Evolutionary conservation across 2,888 invertebrate species (phyloP).

Genomic region (Clostera curtula): DNA sequence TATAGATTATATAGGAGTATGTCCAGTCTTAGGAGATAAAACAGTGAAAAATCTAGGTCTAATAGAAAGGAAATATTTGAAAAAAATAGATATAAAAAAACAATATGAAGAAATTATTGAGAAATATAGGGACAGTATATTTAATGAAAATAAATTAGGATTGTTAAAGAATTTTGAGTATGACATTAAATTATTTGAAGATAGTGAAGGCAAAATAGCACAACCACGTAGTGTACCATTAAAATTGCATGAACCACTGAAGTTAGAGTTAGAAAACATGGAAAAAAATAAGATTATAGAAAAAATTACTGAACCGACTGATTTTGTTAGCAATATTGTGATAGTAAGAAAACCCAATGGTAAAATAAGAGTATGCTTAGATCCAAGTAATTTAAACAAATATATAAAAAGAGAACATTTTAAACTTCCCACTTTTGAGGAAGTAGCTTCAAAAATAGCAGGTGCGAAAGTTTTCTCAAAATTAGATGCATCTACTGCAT

Average conservation of each 20-base stretch:
- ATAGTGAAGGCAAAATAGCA: slow-evolving; percentile 4
- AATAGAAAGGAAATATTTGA: not conserved
- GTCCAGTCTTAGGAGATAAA: slow-evolving; percentile 1
- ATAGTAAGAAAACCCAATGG: too few relatives aligned
- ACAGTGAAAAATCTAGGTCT: not conserved
- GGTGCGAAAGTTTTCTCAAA: too few relatives aligned
- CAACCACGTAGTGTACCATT: slow-evolving; percentile 6
- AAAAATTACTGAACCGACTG: too few relatives aligned
- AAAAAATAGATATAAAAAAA: not conserved
- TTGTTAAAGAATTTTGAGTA: too few relatives aligned
- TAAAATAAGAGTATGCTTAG: slow-evolving; percentile 9
- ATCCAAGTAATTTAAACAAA: slow-evolving; percentile 10
- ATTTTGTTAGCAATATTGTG: too few relatives aligned
- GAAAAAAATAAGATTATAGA: slow-evolving; percentile 8
- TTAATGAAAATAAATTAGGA: too few relatives aligned
- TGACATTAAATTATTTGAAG: too few relatives aligned
- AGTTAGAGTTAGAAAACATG: slow-evolving; percentile 8
- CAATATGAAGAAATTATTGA: too few relatives aligned
- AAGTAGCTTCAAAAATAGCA: not conserved
- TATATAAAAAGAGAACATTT: slow-evolving; percentile 11
- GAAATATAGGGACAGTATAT: too few relatives aligned
- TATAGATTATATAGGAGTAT: not conserved
- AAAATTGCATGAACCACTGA: slow-evolving; percentile 3
- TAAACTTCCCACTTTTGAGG: not conserved
- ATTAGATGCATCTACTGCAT: not conserved